These are phyloP conservation scores for Alauda arvensis DNA, from an alignment of 2,797 vertebrate genomes.

Conservation along the genomic window DNA sequence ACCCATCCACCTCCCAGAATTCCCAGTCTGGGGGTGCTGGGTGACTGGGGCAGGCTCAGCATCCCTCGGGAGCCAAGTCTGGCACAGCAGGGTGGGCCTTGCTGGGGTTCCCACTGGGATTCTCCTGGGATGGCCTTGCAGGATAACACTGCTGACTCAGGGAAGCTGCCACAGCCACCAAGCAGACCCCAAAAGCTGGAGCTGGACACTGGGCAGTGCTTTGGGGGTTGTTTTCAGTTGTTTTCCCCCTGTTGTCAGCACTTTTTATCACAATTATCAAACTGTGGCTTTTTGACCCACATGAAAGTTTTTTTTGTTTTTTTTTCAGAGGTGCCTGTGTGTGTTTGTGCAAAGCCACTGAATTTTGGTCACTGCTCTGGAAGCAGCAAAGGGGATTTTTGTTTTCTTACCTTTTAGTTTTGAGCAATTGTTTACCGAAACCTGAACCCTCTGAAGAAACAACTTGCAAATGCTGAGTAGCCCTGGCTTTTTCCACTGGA, in stretches of 20 bases:
- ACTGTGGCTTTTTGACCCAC: conserved; percentile 36
- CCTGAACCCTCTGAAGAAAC: background rate
- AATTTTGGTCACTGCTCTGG: conserved; percentile 14
- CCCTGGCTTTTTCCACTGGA: conserved; percentile 49
- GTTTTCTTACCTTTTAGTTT: conserved; percentile 17
- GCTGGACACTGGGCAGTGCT: background rate
- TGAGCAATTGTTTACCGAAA: conserved; percentile 25
- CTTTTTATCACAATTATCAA: background rate
- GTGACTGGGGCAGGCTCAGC: background rate
- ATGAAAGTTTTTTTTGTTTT: background rate
- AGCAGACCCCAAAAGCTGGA: background rate
- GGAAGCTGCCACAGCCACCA: background rate
- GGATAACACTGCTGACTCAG: background rate
- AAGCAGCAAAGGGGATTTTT: background rate
- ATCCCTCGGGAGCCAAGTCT: background rate
- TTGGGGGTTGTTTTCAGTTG: background rate
- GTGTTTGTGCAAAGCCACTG: conserved; percentile 14
- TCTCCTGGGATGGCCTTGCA: background rate
- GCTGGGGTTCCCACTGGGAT: background rate
- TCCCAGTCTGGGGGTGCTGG: background rate
- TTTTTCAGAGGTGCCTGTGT: background rate
- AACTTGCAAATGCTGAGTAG: conserved; percentile 5
- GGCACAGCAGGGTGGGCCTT: background rate
- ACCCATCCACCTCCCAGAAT: fast-evolving
- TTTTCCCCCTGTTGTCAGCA: background rate